Evolutionary conservation across 1,140 invertebrate genomes (phyloP).

Genomic region (Meloidogyne exigua): DNA sequence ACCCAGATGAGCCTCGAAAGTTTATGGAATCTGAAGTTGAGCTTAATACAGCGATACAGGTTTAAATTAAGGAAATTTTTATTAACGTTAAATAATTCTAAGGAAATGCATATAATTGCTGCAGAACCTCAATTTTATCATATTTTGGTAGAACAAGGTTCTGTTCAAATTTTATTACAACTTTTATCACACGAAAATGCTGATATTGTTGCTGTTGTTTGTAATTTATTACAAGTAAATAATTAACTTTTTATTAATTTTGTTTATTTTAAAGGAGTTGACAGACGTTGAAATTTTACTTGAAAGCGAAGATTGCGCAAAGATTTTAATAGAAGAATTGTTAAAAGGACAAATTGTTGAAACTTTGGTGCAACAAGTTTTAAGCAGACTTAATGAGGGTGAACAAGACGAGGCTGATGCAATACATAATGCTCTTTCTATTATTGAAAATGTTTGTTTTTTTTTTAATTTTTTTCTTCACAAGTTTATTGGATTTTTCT

Average conservation of each 20-base stretch:
- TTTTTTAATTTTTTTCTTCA: neutral
- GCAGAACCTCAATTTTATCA: constrained; percentile 93
- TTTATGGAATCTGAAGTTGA: constrained; percentile 99
- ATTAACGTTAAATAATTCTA: constrained; percentile 25
- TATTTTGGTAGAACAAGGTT: constrained; percentile 81
- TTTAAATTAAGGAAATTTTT: neutral
- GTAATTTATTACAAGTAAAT: constrained; percentile 73
- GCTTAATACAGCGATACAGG: constrained; percentile 84
- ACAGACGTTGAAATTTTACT: constrained; percentile 92
- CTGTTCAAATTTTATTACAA: constrained; percentile 84
- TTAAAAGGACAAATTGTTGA: constrained; percentile 82
- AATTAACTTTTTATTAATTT: constrained; percentile 10
- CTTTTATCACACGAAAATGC: constrained; percentile 94
- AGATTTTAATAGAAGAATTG: constrained; percentile 67
- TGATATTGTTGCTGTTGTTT: constrained; percentile 73
- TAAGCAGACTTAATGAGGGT: constrained; percentile 86
- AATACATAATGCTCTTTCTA: constrained; percentile 83
- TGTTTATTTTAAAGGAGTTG: constrained; percentile 75
- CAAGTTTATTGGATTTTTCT: constrained; percentile 16
- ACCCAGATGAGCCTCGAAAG: constrained; percentile 88
- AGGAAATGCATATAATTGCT: constrained; percentile 83
- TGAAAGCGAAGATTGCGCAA: constrained; percentile 71
- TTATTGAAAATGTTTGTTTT: constrained; percentile 55
- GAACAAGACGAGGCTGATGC: constrained; percentile 93
- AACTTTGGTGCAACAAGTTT: constrained; percentile 84